Evolutionary conservation across 2,888 invertebrate genomes (phyloP), one percentile per base, ranked within the genome.

Genomic region (Abscondita cerata): DNA sequence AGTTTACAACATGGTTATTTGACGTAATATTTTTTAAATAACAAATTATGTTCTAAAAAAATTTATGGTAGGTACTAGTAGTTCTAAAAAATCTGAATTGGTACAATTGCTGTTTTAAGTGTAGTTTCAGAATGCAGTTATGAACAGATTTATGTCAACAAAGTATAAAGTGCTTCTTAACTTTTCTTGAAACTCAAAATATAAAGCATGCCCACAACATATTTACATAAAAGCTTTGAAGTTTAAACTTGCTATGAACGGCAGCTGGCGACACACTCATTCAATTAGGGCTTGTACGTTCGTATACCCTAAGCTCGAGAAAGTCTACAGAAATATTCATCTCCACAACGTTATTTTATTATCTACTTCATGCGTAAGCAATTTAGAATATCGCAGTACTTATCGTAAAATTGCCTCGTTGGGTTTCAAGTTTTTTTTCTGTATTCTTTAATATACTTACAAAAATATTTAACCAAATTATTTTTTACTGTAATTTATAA

Each of bases 141-240:
- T 25, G 6, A 41, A 38, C 48, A 53, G 53, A 31, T 47, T 53
- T 53, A 31, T 40, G 53, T 59, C 59, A 59, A 59, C 59, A 59
- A 48, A 59, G 47, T 53, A 52, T 53, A 51, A 59, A 59, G 59
- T 53, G 60, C 60, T 62, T 40, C 36, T 53, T 58, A 62, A 58
- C 48, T 44, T 58, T 58, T 50, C 53, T 51, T 15, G 25, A 61
- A 46, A 53, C 44, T 38, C 50, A 54, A 53, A 54, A 58, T 53
- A 53, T 52, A 57, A 62, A 62, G 53, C 44, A 54, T 33, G 52
- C 52, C 52, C 54, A 48, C 53, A 62, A 54, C 62, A 62, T 58
- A 60, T 64, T 64, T 64, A 52, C 60, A 64, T 64, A 64, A 64
- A 60, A 60, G 56, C 64, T 64, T 64, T 64, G 56, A 59, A 64